Conservation (phyloP, 2,888 invertebrate species). For the Hirtodrosophila duncani region DNA sequence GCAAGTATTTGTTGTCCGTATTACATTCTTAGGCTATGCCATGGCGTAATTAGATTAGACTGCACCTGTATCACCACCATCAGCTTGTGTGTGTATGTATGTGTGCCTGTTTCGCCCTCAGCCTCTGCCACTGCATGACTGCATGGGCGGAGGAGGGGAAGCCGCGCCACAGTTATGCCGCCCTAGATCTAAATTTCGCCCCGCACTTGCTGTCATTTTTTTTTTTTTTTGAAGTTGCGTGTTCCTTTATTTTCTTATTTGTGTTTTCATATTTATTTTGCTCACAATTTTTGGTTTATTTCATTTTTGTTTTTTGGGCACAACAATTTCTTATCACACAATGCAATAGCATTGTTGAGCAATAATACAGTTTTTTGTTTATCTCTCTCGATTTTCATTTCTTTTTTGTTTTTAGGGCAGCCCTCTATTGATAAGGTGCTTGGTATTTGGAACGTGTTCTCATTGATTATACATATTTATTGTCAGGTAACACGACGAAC, state of each 20-base stretch:
- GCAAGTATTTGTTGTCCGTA: constrained; percentile 38
- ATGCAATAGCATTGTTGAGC: not conserved
- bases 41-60: constrained; percentile 61
- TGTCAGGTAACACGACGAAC: no score
- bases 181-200: constrained; percentile 10
- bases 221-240: constrained; percentile 21
- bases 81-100: not conserved
- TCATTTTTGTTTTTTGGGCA: constrained; percentile 22
- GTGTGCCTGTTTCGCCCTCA: constrained; percentile 40
- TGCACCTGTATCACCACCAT: constrained; percentile 41
- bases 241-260: constrained; percentile 23
- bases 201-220: constrained; percentile 30
- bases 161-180: constrained; percentile 16
- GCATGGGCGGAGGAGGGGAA: constrained; percentile 20
- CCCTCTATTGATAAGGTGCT: no score
- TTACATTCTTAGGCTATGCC: constrained; percentile 13
- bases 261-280: constrained; percentile 32
- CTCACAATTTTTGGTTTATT: constrained; percentile 26
- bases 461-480: no score
- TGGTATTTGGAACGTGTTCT: no score
- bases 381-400: no score
- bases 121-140: constrained; percentile 3
- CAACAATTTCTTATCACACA: constrained; percentile 39
- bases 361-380: not conserved
- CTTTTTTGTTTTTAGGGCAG: no score